A percentile compares a stretch with the other conserved stretches of the same genome.
These are phyloP conservation scores for Catotricha subobsoleta DNA, from an alignment of 2,888 invertebrate species.

Conservation along the genomic window DNA sequence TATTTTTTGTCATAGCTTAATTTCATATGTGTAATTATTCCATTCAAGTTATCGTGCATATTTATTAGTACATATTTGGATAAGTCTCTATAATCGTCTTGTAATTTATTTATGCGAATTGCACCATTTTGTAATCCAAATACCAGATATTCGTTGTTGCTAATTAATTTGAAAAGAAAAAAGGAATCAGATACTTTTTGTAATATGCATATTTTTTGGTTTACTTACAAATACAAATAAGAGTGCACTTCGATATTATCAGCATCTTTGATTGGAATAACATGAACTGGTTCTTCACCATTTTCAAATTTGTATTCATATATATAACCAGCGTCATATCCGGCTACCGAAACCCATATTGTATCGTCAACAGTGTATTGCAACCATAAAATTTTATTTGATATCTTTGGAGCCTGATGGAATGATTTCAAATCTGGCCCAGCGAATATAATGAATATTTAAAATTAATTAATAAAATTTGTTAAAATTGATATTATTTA, in stretches of 20 bases:
- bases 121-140: slow-evolving; percentile 43
- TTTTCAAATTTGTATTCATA: slow-evolving; percentile 38
- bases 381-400: slow-evolving; percentile 39
- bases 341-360: slow-evolving; percentile 43
- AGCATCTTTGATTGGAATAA: slow-evolving; percentile 32
- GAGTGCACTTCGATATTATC: slow-evolving; percentile 39
- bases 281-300: slow-evolving; percentile 29
- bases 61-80: slow-evolving; percentile 47
- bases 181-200: not conserved
- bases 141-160: slow-evolving; percentile 36
- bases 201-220: not conserved
- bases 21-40: slow-evolving; percentile 43
- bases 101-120: slow-evolving; percentile 35
- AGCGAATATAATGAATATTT: slow-evolving; percentile 32
- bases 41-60: slow-evolving; percentile 59
- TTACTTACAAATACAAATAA: slow-evolving; percentile 34
- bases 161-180: slow-evolving; percentile 4
- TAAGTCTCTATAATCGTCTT: slow-evolving; percentile 33
- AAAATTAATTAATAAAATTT: no score
- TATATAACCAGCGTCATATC: slow-evolving; percentile 47
- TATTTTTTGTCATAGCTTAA: slow-evolving; percentile 37
- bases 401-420: slow-evolving; percentile 36
- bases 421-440: slow-evolving; percentile 34
- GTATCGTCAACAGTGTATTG: slow-evolving; percentile 33
- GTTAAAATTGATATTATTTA: no score